A percentile compares a stretch with the other conserved stretches of the same genome.
phyloP scores from a whole-genome alignment of 2,888 invertebrate genomes.

The Keiferia lycopersicella region DNA sequence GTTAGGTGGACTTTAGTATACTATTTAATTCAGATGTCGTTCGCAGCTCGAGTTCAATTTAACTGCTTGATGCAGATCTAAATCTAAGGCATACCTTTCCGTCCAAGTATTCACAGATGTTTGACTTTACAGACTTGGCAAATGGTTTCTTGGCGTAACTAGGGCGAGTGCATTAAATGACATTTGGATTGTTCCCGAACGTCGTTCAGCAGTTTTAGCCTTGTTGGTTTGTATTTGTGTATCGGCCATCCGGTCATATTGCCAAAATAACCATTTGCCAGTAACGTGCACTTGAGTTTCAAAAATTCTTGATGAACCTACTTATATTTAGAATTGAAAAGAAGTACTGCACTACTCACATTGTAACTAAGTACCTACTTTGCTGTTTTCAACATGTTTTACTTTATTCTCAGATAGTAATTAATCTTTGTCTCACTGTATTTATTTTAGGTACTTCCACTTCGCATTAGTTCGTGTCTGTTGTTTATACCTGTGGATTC shows the following conservation, averaged over 20 bases:
- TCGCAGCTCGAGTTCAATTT: neutral
- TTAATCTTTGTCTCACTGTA: neutral
- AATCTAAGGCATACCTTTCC: slow-evolving; percentile 8
- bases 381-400: neutral
- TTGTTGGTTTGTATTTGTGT: slow-evolving; percentile 46
- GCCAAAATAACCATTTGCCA: slow-evolving; percentile 41
- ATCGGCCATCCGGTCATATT: slow-evolving; percentile 40
- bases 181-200: slow-evolving; percentile 64
- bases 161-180: slow-evolving; percentile 45
- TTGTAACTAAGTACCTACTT: too few relatives aligned
- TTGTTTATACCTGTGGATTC: slow-evolving; percentile 21
- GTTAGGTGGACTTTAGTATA: too few relatives aligned
- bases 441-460: neutral
- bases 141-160: slow-evolving; percentile 34
- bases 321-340: slow-evolving; percentile 1
- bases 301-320: slow-evolving; percentile 32
- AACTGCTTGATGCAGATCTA: slow-evolving; percentile 1
- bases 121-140: slow-evolving; percentile 8
- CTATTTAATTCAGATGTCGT: neutral
- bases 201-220: slow-evolving; percentile 44
- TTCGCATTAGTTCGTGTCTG: too few relatives aligned
- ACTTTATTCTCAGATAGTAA: neutral
- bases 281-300: slow-evolving; percentile 28
- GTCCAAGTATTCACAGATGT: slow-evolving; percentile 1
- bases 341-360: too few relatives aligned